Evolutionary conservation across 35 echinoderm and acorn worm genomes (phyloP), one percentile per base, ranked within the genome.

Genomic region (Apostichopus japonicus): DNA sequence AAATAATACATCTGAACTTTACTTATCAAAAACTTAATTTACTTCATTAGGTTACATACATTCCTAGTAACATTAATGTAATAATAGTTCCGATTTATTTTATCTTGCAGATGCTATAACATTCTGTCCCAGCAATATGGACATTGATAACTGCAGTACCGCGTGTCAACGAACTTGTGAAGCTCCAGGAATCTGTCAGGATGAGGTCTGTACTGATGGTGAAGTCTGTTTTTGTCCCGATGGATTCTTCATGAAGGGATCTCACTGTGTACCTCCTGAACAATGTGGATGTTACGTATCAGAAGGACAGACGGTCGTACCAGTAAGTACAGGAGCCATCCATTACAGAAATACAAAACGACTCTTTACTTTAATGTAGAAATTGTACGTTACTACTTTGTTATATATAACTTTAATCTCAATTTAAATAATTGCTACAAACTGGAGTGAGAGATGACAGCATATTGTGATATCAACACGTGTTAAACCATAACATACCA

Each of bases 161-260:
- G 24, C 78, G 8, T 80, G 78, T 9, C 78, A 80, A 8, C 22
- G 78, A 17, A 80, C 23, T 80, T 80, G 78, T 80, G 23, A 25
- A 52, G 17, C 78, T 80, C 78, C 78, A 24, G 78, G 53, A 80
- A 80, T 13, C 13, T 80, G 78, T 44, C 78, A 80, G 78, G 78
- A 80, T 51, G 27, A 8, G 22, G 78, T 80, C 9, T 80, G 78
- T 44, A 51, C 14, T 80, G 78, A 80, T 44, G 7, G 5, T 4
- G 78, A 80, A 80, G 27, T 25, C 27, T 80, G 78, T 80, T 8
- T 80, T 8, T 51, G 78, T 44, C 17, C 78, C 22, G 78, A 80
- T 80, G 78, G 78, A 33, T 80, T 52, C 24, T 80, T 80, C 78
- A 80, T 80, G 78, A 80, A 80, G 78, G 78, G 78, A 80, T 80